These are phyloP conservation scores for Stenodera caucasica DNA, from an alignment of 2,888 invertebrate species.

Conservation along the genomic window DNA sequence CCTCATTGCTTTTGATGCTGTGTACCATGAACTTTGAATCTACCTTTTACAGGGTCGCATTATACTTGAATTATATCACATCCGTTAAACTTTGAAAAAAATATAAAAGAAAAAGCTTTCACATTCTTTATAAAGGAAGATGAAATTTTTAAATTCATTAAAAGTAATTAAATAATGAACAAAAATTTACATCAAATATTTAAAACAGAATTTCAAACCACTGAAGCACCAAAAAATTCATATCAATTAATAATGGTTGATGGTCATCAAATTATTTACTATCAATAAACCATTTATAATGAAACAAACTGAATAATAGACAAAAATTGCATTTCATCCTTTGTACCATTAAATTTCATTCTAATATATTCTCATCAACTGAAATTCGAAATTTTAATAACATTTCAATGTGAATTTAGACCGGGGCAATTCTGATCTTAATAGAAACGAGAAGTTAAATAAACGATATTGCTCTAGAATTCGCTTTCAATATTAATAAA, in stretches of 20 bases:
- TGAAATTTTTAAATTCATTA: neutral
- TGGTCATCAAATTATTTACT: neutral
- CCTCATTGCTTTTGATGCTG: constrained; percentile 35
- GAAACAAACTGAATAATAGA: neutral
- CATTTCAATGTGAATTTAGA: no score
- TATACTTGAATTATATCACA: constrained; percentile 25
- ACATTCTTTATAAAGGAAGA: neutral
- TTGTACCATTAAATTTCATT: no score
- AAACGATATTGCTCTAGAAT: no score
- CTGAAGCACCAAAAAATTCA: constrained; percentile 11
- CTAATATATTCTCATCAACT: no score
- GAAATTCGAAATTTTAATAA: no score
- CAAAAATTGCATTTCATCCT: no score
- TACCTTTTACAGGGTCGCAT: constrained; percentile 28
- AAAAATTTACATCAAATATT: neutral
- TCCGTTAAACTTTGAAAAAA: neutral
- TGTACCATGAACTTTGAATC: constrained; percentile 28
- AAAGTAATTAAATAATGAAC: neutral
- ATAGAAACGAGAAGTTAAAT: no score
- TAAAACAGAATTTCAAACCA: neutral
- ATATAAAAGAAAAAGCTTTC: neutral
- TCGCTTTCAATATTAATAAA: no score
- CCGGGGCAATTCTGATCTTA: no score
- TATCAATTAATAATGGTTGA: neutral
- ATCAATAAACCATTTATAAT: neutral